Conservation (phyloP, 2,888 invertebrate species). For the Xestia xanthographa region DNA sequence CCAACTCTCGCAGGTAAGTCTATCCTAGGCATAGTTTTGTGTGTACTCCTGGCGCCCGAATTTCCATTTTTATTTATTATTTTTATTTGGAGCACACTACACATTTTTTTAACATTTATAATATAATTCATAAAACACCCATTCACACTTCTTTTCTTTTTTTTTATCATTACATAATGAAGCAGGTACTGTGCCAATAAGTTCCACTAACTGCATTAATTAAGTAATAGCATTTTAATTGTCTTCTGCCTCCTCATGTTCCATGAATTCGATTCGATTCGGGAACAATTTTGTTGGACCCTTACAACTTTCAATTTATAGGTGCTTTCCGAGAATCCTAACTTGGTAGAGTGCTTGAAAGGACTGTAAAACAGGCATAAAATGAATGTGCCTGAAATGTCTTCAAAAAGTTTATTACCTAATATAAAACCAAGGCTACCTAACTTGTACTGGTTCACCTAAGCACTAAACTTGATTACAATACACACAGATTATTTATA, state of each 20-base stretch:
- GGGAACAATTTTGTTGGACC: neutral
- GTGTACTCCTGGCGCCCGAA: too few species aligned
- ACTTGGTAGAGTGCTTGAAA: neutral
- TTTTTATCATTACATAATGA: too few species aligned
- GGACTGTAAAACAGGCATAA: slow-evolving; percentile 5
- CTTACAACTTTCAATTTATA: neutral
- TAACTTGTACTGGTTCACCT: slow-evolving; percentile 12
- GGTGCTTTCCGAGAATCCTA: neutral
- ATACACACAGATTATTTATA: slow-evolving; percentile 43
- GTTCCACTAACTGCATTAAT: slow-evolving; percentile 14
- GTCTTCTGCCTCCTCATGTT: neutral
- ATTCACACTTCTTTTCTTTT: too few species aligned
- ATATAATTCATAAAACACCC: too few species aligned
- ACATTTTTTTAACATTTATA: too few species aligned
- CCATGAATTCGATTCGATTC: neutral
- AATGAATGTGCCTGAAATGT: slow-evolving; percentile 5
- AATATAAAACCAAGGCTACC: slow-evolving; percentile 40
- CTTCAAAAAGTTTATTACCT: slow-evolving; percentile 20
- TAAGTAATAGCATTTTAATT: slow-evolving; percentile 26
- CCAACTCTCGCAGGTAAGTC: too few species aligned
- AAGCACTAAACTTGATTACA: slow-evolving; percentile 42
- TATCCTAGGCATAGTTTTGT: too few species aligned
- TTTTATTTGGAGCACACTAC: too few species aligned
- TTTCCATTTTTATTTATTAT: too few species aligned
- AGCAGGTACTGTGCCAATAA: slow-evolving; percentile 9